Evolutionary conservation across 2,888 invertebrate genomes (phyloP), one percentile per base, ranked within the genome.

Genomic region (Rotaria sp.): DNA sequence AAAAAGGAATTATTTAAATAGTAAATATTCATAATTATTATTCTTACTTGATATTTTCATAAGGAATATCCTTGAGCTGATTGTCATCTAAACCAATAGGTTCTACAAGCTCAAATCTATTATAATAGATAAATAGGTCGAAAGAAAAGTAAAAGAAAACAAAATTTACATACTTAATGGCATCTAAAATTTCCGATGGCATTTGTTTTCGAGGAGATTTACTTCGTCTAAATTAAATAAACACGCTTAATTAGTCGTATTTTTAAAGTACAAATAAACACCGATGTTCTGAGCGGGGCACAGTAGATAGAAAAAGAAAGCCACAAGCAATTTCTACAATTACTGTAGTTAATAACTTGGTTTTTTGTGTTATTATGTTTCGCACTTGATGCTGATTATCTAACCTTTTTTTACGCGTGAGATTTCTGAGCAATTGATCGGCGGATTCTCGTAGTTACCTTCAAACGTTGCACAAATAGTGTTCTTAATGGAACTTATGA

Each of bases 51-150:
- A 80, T 45, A 21, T 80, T 80, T 80, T 41, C 45, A 80, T 80
- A 80, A 4, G 80, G 80, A 26, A 80, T 80, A 45, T 80, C 80
- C 45, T 80, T 80, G 41, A 80, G 45, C n/a, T 80, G 80, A 80
- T 45, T 80, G 26, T 80, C 80, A 80, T 80, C 45, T 41, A 80
- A 45, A n/a, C 80, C 80, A 45, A 26, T 11, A 2, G 80, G 80
- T 13, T 80, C 80, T 45, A 80, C 80, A 10, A 80, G 45, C n/a
- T 80, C 45, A 80, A 80, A 80, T 45, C 80, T 80, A 35, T 35
- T 15, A 59, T 7, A 35, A 67, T 21, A 67, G 5, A 67, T 35
- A 2, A 2, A 30, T 35, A 35, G 3, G 35, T 59, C 11, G 1
- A 30, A 38, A 35, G 8, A 75, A 26, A 45, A 1, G 24, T 4